Evolutionary conservation across 2,797 vertebrate genomes (phyloP).

Genomic region (Chaetophractus vellerosus): DNA sequence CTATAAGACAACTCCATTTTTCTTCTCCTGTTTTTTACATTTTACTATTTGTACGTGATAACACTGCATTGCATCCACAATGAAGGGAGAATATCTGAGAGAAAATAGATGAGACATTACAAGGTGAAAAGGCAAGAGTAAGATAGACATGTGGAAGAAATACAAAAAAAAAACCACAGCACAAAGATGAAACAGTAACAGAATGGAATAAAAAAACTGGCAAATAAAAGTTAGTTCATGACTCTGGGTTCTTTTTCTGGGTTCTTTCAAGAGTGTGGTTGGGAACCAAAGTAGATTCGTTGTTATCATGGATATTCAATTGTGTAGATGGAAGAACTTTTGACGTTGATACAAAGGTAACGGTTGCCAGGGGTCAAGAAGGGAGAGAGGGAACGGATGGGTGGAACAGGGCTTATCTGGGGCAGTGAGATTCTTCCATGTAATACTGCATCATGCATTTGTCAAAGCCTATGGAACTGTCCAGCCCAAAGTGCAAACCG

Average conservation of each 20-base stretch:
- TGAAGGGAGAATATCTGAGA: background rate
- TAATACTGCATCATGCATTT: too few species aligned
- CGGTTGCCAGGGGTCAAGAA: too few species aligned
- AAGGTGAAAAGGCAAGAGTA: conserved; percentile 20
- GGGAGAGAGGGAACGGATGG: too few species aligned
- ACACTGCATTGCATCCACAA: background rate
- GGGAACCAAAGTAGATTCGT: too few species aligned
- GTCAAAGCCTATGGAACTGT: too few species aligned
- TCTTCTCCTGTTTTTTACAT: background rate
- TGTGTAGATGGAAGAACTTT: too few species aligned
- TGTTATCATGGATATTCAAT: too few species aligned
- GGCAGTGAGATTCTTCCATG: too few species aligned
- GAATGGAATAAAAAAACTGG: background rate
- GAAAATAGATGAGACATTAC: background rate
- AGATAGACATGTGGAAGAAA: conserved; percentile 46
- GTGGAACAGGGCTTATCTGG: too few species aligned
- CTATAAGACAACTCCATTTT: background rate
- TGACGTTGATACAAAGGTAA: too few species aligned
- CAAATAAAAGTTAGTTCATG: background rate
- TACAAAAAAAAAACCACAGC: background rate
- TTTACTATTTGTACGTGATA: conserved; percentile 18
- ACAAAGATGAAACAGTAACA: background rate
- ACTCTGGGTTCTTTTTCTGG: background rate
- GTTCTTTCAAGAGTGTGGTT: background rate
- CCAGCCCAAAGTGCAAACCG: too few species aligned